Evolutionary conservation across 2,797 vertebrate genomes (phyloP).

Genomic region (Pangasius macronema): DNA sequence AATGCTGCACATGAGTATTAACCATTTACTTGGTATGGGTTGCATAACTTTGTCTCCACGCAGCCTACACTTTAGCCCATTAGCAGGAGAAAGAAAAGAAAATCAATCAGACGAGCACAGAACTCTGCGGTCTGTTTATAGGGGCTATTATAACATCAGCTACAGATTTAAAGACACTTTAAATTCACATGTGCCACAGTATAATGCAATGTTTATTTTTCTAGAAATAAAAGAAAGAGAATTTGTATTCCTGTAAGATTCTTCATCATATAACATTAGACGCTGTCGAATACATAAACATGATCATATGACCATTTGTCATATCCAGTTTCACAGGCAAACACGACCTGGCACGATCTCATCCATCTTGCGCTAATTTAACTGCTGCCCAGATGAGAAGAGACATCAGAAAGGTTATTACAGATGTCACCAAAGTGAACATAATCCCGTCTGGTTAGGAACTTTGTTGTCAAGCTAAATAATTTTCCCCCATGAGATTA

Average conservation of each 20-base stretch:
- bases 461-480: background rate
- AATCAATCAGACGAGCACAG: constrained; percentile 2
- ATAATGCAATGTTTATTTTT: background rate
- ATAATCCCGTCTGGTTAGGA: background rate
- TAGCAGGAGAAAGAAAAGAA: constrained; percentile 3
- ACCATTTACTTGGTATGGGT: background rate
- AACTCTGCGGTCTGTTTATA: constrained; percentile 3
- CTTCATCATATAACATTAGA: background rate
- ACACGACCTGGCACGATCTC: background rate
- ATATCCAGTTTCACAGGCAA: background rate
- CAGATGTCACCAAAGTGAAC: background rate
- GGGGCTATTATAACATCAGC: background rate
- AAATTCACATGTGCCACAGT: background rate
- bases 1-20: background rate
- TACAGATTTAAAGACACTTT: background rate
- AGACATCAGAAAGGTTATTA: background rate
- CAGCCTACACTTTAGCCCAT: background rate
- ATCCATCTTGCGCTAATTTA: background rate
- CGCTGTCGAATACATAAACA: background rate
- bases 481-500: background rate
- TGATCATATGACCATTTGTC: background rate
- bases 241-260: background rate
- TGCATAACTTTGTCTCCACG: background rate
- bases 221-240: background rate
- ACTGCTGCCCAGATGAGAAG: background rate